Base-by-base conservation (phyloP, 2,888 invertebrate species). In the Lepidocyrtoides sp. region DNA sequence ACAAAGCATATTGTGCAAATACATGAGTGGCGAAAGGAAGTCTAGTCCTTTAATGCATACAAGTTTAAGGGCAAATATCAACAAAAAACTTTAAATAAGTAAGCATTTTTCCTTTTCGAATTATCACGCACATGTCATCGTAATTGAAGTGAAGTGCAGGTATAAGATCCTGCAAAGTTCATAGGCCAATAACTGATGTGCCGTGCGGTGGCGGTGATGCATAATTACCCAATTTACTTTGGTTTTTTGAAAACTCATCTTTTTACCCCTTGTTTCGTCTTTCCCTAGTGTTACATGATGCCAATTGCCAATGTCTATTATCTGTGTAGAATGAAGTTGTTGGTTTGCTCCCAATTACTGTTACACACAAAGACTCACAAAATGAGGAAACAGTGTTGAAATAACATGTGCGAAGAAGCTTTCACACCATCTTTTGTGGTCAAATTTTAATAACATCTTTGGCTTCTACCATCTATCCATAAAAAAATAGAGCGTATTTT, bases 401-500 rank as follows among this genome's bases (percentile, higher is more conserved):
- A 23, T 41, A 36, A 10, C 10, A n/a, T 36, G 8, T 32, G 66
- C 12, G 60, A 44, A 36, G 86, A 54, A 84, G 89, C 89, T 89
- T 89, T 89, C 89, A 77, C 89, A 84, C 44, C 14, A 48, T 75
- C n/a, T n/a, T 84, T 83, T 89, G 89, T 75, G 82, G 83, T 75
- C 44, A 48, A 32, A 14, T 51, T 60, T 32, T 79, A 89, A 89
- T 75, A 29, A 36, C 63, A 48, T 75, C 8, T 60, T 7, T 83
- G 17, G 57, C 12, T 36, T 79, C 72, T 81, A 51, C 3, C 36
- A 36, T 7, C 3, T 36, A 36, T 2, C 44, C 81, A 63, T 17
- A 20, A 29, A 63, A 79, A 82, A 87, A 57, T 69, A 54, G 75
- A 83, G 20, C 82, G 83, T 3, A 12, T 41, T 20, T 69, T 54